A percentile compares a stretch with the other conserved stretches of the same genome.
These are phyloP conservation scores for Nomada ruficornis DNA, from an alignment of 2,888 invertebrate genomes.

Conservation along the genomic window DNA sequence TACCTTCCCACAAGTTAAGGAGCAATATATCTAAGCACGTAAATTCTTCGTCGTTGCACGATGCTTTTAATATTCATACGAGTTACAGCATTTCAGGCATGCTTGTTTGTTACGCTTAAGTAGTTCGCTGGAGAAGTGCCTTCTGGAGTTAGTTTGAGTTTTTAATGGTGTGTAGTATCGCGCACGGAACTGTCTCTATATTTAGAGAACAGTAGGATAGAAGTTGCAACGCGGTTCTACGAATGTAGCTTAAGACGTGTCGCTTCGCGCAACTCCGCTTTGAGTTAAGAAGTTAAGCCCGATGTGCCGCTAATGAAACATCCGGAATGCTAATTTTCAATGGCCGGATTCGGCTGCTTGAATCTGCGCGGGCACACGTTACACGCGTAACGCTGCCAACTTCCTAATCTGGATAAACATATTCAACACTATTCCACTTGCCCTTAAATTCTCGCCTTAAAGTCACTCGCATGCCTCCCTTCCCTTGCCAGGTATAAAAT, in stretches of 20 bases:
- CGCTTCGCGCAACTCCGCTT: slow-evolving; percentile 5
- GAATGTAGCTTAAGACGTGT: background rate
- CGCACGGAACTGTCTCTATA: background rate
- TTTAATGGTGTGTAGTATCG: background rate
- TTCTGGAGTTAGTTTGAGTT: no score
- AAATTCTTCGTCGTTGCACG: no score
- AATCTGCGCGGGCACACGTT: slow-evolving; percentile 15
- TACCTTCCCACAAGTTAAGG: no score
- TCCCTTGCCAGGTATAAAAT: background rate
- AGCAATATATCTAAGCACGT: no score
- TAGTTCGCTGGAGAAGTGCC: no score
- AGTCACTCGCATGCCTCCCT: background rate
- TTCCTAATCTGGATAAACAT: slow-evolving; percentile 29
- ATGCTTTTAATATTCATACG: no score
- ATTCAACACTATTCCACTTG: background rate
- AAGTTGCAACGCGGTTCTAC: background rate
- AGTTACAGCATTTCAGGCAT: no score
- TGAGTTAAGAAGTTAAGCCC: slow-evolving; percentile 44
- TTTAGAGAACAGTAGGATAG: background rate
- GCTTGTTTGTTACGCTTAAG: no score
- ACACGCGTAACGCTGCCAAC: background rate
- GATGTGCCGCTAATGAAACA: slow-evolving; percentile 52
- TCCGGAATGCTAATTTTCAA: slow-evolving; percentile 55
- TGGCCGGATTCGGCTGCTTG: slow-evolving; percentile 18
- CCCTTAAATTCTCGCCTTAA: background rate